Evolutionary conservation across 2,888 invertebrate genomes (phyloP).

Genomic region (Drosophila cracens): DNA sequence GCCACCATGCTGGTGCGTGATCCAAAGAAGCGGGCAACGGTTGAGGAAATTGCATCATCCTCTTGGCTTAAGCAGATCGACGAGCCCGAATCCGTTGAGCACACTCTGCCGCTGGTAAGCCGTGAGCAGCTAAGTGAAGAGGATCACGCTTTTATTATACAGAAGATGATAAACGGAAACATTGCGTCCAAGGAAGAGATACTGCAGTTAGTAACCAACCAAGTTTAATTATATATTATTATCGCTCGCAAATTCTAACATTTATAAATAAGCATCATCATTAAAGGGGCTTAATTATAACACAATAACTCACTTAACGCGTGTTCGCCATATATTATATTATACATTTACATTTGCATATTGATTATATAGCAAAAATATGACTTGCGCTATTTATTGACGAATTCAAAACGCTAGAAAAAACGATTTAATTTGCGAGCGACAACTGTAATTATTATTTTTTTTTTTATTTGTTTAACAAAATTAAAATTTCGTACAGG

Average conservation of each 20-base stretch:
- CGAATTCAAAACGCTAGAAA: neutral
- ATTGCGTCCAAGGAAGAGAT: conserved; percentile 98
- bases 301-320: neutral
- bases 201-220: conserved; percentile 88
- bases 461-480: neutral
- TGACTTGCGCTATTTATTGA: neutral
- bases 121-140: conserved; percentile 96
- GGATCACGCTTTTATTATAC: conserved; percentile 95
- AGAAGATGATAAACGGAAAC: conserved; percentile 97
- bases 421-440: neutral
- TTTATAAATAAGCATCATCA: neutral
- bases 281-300: neutral
- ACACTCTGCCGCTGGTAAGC: conserved; percentile 93
- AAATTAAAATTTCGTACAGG: conserved; percentile 84
- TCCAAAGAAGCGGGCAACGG: conserved; percentile 94
- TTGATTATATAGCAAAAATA: neutral
- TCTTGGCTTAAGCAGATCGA: conserved; percentile 90
- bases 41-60: conserved; percentile 94
- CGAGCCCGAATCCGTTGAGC: conserved; percentile 83
- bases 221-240: neutral
- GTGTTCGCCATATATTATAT: neutral
- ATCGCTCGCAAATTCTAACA: neutral
- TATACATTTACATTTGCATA: neutral
- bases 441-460: neutral
- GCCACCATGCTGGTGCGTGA: conserved; percentile 96